A percentile compares a stretch with the other conserved stretches of the same genome.
Conservation (phyloP, 2,888 invertebrate genomes). For the Mayetiola destructor region DNA sequence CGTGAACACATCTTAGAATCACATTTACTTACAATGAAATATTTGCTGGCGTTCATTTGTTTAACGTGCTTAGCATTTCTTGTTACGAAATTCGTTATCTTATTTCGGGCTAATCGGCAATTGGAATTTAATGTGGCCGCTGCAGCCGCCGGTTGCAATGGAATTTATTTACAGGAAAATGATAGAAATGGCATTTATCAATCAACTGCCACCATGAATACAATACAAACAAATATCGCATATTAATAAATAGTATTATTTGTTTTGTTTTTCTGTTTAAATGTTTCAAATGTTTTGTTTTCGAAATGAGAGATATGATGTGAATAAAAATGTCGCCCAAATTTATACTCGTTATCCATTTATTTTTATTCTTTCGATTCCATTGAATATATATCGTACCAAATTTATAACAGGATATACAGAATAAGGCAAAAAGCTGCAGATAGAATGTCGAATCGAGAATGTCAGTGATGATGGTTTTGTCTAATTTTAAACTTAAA, state of each 20-base stretch:
- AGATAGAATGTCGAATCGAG: too few species aligned
- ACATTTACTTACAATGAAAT: constrained; percentile 2
- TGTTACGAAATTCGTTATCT: not conserved
- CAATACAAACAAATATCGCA: constrained; percentile 11
- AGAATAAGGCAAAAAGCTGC: too few species aligned
- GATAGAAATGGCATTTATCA: constrained; percentile 12
- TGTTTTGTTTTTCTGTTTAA: too few species aligned
- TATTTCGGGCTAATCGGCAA: not conserved
- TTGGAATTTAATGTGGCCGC: not conserved
- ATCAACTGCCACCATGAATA: constrained; percentile 15
- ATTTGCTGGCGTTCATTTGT: not conserved
- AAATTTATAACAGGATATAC: too few species aligned
- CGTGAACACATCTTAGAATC: not conserved
- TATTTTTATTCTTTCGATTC: too few species aligned
- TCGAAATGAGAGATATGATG: too few species aligned
- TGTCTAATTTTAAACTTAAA: too few species aligned
- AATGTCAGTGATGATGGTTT: too few species aligned
- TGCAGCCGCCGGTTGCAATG: not conserved
- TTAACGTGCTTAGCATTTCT: not conserved
- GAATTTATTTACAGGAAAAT: not conserved
- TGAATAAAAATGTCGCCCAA: too few species aligned
- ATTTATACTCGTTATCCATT: too few species aligned
- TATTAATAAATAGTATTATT: not conserved
- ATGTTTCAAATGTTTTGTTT: too few species aligned
- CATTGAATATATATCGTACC: too few species aligned